Conservation (phyloP, 2,797 vertebrate genomes). For the Jordanella pulchra region DNA sequence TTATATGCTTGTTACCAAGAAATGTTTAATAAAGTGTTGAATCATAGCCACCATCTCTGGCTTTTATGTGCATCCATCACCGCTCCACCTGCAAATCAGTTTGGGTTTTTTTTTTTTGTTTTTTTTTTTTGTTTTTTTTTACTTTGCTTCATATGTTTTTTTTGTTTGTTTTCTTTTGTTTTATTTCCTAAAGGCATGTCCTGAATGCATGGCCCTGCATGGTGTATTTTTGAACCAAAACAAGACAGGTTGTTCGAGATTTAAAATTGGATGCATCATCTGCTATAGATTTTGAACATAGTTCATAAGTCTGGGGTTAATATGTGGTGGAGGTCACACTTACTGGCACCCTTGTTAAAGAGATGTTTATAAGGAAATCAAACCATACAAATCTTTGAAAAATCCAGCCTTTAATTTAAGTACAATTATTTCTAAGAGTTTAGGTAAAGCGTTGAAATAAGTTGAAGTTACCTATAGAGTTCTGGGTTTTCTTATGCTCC, state of each 20-base stretch:
- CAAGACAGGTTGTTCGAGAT: not conserved
- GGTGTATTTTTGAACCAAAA: rapidly evolving
- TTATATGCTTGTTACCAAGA: conserved; percentile 52
- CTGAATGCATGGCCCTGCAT: not conserved
- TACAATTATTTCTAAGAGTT: not conserved
- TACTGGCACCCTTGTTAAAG: not conserved
- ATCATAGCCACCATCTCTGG: conserved; percentile 70
- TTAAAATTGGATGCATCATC: not conserved
- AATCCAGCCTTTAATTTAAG: not conserved
- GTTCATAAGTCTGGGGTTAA: not conserved
- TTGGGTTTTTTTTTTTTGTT: no score
- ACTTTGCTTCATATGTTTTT: not conserved
- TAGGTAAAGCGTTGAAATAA: not conserved
- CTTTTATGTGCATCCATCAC: conserved; percentile 71
- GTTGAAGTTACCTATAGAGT: not conserved
- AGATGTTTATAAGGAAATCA: no score
- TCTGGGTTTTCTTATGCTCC: no score
- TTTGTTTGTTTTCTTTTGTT: no score
- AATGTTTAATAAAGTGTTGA: conserved; percentile 75
- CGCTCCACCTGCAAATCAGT: conserved; percentile 33
- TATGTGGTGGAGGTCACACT: not conserved
- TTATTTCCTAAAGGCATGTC: not conserved
- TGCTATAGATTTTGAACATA: not conserved
- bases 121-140: conserved; percentile 16
- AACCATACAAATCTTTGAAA: not conserved